Evolutionary conservation across 2,797 vertebrate genomes (phyloP).

Genomic region (Sternotherus odoratus): DNA sequence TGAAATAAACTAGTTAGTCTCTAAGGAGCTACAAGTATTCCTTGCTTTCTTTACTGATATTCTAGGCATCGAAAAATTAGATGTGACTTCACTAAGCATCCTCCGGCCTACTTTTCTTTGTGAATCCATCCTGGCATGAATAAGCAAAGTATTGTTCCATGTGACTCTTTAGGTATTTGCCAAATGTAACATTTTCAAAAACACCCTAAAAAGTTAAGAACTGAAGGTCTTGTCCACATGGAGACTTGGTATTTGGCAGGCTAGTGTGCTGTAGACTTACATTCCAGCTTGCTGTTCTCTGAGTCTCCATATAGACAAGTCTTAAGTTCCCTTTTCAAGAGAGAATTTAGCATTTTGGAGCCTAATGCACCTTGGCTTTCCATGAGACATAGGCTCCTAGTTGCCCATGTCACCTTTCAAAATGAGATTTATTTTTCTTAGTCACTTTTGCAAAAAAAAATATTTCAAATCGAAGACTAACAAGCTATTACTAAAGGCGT

Average conservation of each 20-base stretch:
- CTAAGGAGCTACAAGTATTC: too few relatives aligned
- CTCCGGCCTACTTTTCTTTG: too few relatives aligned
- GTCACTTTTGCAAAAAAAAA: not conserved
- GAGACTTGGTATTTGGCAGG: not conserved
- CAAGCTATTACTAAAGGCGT: not conserved
- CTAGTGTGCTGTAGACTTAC: not conserved
- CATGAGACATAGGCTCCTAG: not conserved
- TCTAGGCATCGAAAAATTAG: too few relatives aligned
- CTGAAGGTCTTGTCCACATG: not conserved
- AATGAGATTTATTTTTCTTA: not conserved
- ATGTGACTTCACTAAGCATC: too few relatives aligned
- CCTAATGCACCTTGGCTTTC: not conserved
- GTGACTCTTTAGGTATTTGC: not conserved
- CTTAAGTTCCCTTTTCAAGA: not conserved
- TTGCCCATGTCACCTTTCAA: not conserved
- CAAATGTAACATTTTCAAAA: not conserved
- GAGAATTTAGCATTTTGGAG: not conserved
- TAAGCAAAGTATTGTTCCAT: not conserved
- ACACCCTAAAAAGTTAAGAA: not conserved
- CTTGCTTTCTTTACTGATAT: too few relatives aligned
- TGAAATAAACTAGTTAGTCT: too few relatives aligned
- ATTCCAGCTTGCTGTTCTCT: not conserved
- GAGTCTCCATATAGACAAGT: not conserved
- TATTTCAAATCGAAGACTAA: not conserved
- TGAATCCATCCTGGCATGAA: not conserved